phyloP scores from a whole-genome alignment of 2,113 vertebrate genomes.

The Dicentrarchus labrax region DNA sequence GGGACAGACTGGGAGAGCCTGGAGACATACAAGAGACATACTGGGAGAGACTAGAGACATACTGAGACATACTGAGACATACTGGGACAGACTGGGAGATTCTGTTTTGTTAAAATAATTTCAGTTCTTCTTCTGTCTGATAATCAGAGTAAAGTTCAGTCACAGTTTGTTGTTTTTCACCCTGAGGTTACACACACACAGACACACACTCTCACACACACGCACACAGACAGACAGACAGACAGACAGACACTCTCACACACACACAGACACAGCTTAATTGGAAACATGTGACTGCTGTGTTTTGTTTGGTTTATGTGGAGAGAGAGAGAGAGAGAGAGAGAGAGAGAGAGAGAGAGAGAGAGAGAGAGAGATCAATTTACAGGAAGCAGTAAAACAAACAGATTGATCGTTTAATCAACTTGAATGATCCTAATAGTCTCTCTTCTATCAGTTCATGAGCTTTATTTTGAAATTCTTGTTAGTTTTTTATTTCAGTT shows the following conservation, averaged over 20 bases:
- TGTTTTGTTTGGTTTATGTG: constrained; percentile 80
- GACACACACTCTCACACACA: constrained; percentile 9
- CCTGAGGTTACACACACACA: neutral
- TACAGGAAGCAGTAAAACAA: neutral
- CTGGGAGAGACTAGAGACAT: too few relatives aligned
- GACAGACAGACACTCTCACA: neutral
- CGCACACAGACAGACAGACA: constrained; percentile 1
- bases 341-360: too few relatives aligned
- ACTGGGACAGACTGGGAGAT: too few relatives aligned
- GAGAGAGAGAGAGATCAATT: neutral
- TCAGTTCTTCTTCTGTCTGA: neutral
- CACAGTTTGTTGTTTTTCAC: constrained; percentile 39
- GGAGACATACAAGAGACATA: too few relatives aligned
- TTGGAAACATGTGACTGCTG: constrained; percentile 78
- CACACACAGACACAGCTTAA: constrained; percentile 53
- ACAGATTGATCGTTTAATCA: too few relatives aligned
- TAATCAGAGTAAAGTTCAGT: constrained; percentile 51
- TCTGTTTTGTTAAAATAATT: too few relatives aligned
- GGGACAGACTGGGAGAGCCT: neutral
- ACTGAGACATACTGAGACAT: neutral
- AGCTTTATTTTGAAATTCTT: constrained; percentile 19
- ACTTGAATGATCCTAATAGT: neutral
- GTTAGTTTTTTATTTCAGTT: too few relatives aligned
- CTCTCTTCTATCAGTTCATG: too few relatives aligned
- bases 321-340: neutral